Evolutionary conservation across 2,888 invertebrate species (phyloP).

Genomic region (Andricus quercusramuli): DNA sequence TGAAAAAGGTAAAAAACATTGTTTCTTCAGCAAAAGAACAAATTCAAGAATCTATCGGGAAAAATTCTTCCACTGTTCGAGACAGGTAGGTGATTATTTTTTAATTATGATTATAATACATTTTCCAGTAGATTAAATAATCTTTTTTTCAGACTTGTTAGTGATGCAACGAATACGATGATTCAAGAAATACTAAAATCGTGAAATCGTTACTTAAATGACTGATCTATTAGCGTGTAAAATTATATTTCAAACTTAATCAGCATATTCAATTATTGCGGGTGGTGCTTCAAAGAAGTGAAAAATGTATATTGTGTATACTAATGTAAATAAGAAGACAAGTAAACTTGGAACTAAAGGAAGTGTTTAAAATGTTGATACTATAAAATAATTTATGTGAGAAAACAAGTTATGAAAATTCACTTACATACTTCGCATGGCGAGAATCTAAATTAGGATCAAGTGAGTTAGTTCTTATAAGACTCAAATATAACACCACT

Average conservation of each 20-base stretch:
- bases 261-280: background rate
- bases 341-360: background rate
- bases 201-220: background rate
- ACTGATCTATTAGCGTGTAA: background rate
- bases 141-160: constrained; percentile 51
- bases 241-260: background rate
- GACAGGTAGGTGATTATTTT: constrained; percentile 44
- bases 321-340: background rate
- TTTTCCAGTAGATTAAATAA: constrained; percentile 15
- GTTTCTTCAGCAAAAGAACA: constrained; percentile 14
- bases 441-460: background rate
- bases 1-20: constrained; percentile 41
- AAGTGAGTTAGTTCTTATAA: background rate
- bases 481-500: background rate
- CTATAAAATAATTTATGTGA: background rate
- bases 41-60: background rate
- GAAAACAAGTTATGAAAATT: background rate
- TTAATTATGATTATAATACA: constrained; percentile 33
- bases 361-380: background rate
- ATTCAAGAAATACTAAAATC: constrained; percentile 31
- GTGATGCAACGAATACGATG: constrained; percentile 24
- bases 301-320: background rate
- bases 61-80: background rate
- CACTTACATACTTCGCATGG: background rate
- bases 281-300: background rate